Conservation (phyloP, 2,888 invertebrate genomes). For the Sepiola atlantica region DNA sequence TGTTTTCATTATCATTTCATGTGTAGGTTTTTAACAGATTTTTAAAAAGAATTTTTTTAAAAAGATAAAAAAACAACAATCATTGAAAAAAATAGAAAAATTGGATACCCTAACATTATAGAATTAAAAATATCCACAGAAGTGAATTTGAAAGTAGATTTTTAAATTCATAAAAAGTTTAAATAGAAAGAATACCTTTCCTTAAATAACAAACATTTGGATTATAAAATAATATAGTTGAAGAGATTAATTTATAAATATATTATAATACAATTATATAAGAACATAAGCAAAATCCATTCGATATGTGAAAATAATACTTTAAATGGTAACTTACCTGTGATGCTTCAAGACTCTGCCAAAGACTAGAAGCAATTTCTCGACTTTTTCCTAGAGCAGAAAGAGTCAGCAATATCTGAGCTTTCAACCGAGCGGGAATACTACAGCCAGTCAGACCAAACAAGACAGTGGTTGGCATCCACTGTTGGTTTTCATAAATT, state of each 20-base stretch:
- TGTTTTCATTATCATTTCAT: not conserved
- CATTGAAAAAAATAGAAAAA: not conserved
- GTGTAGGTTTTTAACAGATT: not conserved
- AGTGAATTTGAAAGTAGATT: not conserved
- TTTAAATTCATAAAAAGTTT: not conserved
- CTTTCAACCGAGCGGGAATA: slow-evolving; percentile 89
- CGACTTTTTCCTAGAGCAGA: slow-evolving; percentile 86
- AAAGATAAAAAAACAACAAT: not conserved
- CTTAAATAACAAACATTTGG: too few relatives aligned
- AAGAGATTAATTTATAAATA: too few relatives aligned
- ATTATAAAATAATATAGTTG: not conserved
- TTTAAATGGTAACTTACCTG: slow-evolving; percentile 65
- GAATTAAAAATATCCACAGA: not conserved
- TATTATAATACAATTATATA: not conserved
- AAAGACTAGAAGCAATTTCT: slow-evolving; percentile 86
- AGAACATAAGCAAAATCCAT: not conserved
- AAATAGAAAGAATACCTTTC: not conserved
- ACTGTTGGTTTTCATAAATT: slow-evolving; percentile 90
- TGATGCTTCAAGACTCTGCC: slow-evolving; percentile 81
- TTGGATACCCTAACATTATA: too few relatives aligned
- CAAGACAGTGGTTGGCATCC: slow-evolving; percentile 87
- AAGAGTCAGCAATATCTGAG: slow-evolving; percentile 85
- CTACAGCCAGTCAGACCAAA: slow-evolving; percentile 90
- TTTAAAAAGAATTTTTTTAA: not conserved
- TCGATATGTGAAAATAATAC: not conserved